Conservation (phyloP, 2,888 invertebrate genomes). For the Harpagoxenus sublaevis region DNA sequence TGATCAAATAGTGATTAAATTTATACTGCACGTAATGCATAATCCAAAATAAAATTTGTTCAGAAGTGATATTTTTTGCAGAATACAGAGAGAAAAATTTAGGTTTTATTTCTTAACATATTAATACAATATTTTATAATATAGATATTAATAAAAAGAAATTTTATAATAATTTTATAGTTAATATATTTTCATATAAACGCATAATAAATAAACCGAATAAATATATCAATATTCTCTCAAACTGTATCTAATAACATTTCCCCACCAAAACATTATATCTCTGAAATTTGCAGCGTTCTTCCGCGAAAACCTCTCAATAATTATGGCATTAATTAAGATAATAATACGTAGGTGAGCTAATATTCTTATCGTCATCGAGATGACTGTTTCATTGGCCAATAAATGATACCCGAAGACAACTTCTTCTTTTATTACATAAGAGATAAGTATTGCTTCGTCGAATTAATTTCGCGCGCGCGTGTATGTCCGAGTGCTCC, state of each 20-base stretch:
- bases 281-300: background rate
- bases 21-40: background rate
- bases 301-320: background rate
- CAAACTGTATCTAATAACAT: background rate
- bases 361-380: constrained; percentile 12
- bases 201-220: too few species aligned
- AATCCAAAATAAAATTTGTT: constrained; percentile 3
- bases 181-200: background rate
- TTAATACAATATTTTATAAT: constrained; percentile 8
- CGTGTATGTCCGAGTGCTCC: constrained; percentile 4
- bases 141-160: background rate
- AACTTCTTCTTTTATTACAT: constrained; percentile 36
- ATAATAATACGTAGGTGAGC: constrained; percentile 1
- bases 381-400: constrained; percentile 1
- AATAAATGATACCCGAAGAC: constrained; percentile 14
- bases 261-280: background rate
- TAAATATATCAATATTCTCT: background rate
- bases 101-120: background rate
- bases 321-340: constrained; percentile 26
- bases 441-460: constrained; percentile 38
- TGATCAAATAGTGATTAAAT: background rate
- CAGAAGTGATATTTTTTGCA: background rate
- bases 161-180: background rate
- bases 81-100: background rate
- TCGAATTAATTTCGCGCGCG: constrained; percentile 44